A percentile compares a stretch with the other conserved stretches of the same genome.
phyloP scores from a whole-genome alignment of 2,797 vertebrate species.

The Platyrinchus mystaceus region DNA sequence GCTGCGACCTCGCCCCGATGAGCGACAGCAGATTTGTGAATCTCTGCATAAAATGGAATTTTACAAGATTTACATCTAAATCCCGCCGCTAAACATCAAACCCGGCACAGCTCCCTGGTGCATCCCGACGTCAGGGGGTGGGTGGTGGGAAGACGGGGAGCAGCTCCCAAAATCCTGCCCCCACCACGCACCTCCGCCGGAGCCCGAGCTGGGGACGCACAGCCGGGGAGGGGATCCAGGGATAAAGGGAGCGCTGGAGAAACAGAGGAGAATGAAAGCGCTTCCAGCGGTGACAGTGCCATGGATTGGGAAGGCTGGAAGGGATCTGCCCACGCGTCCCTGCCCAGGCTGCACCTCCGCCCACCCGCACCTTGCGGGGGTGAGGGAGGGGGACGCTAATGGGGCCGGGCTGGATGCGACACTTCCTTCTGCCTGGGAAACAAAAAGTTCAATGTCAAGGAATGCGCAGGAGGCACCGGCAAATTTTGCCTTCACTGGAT shows the following conservation, averaged over 20 bases:
- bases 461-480: accelerated
- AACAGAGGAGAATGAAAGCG: not conserved
- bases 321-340: not conserved
- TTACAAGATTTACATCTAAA: slow-evolving; percentile 49
- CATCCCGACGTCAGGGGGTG: slow-evolving; percentile 29
- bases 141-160: not conserved
- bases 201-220: not conserved
- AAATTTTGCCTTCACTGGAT: not conserved
- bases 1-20: slow-evolving; percentile 1
- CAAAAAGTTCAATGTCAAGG: not conserved
- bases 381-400: not conserved
- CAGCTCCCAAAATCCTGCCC: not conserved
- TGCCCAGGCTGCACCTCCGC: not conserved
- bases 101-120: slow-evolving; percentile 1
- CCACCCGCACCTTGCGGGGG: not conserved
- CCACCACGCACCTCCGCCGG: not conserved
- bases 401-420: not conserved
- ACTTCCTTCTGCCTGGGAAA: not conserved
- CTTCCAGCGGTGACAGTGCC: not conserved
- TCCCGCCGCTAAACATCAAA: slow-evolving; percentile 15
- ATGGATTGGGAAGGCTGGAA: not conserved
- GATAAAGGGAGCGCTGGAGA: not conserved
- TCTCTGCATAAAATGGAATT: slow-evolving; percentile 55
- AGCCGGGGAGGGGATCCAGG: not conserved
- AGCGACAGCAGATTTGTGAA: not conserved